Conservation (phyloP, 1,140 invertebrate species). For the Antheraea mylitta region DNA sequence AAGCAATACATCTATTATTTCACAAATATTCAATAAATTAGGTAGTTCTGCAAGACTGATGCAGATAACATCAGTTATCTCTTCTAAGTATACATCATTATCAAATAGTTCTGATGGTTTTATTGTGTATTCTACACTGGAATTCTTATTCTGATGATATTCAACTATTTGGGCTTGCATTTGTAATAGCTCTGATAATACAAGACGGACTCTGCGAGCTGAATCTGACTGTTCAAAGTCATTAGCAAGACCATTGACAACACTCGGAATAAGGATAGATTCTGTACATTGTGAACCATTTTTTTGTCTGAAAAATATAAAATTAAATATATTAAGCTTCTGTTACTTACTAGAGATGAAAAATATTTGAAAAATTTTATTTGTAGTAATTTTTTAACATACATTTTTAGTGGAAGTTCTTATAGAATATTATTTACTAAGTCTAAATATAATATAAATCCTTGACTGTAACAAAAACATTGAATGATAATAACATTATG, state of each 20-base stretch:
- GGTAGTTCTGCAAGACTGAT: slow-evolving; percentile 96
- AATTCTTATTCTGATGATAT: slow-evolving; percentile 76
- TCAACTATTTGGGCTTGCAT: slow-evolving; percentile 91
- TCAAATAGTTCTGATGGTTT: slow-evolving; percentile 96
- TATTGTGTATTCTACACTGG: slow-evolving; percentile 83
- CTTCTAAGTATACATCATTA: slow-evolving; percentile 96
- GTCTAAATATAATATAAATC: no score
- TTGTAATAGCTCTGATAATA: slow-evolving; percentile 94
- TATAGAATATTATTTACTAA: no score
- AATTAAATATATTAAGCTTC: no score
- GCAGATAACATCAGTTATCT: slow-evolving; percentile 96
- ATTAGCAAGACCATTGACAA: slow-evolving; percentile 89
- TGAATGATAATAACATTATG: no score
- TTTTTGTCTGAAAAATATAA: slow-evolving; percentile 87
- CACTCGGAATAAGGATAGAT: slow-evolving; percentile 88
- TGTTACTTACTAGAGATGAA: no score
- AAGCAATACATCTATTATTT: slow-evolving; percentile 91
- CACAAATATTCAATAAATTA: slow-evolving; percentile 90
- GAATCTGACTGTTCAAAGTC: slow-evolving; percentile 97
- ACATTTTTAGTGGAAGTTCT: no score
- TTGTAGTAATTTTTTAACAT: no score
- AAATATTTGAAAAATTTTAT: no score
- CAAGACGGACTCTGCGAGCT: slow-evolving; percentile 89
- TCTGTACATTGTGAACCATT: slow-evolving; percentile 85
- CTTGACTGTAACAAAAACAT: no score